Percentiles rank a stretch among this genome's conserved stretches.
phyloP scores from a whole-genome alignment of 2,113 vertebrate species.

The Guaruba guarouba region DNA sequence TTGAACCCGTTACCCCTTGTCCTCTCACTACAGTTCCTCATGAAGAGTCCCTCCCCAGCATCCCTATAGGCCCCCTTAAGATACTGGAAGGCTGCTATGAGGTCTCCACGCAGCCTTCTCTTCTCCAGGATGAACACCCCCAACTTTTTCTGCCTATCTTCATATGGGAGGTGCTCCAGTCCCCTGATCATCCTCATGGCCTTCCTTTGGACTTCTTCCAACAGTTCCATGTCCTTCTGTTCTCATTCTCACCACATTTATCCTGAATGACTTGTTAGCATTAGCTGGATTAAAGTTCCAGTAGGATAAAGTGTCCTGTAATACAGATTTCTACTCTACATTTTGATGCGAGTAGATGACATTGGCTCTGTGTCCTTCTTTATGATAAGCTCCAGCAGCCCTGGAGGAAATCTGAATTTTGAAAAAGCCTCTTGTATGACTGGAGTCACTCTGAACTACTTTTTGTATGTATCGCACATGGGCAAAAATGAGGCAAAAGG shows the following conservation, averaged over 20 bases:
- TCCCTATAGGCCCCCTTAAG: no score
- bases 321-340: background rate
- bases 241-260: background rate
- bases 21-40: no score
- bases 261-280: background rate
- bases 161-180: no score
- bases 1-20: no score
- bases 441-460: background rate
- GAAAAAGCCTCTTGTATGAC: background rate
- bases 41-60: no score
- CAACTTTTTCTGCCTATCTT: no score
- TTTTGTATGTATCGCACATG: accelerated
- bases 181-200: no score
- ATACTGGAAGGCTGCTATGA: no score
- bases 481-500: background rate
- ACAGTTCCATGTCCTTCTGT: background rate
- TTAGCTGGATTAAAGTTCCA: constrained; percentile 4
- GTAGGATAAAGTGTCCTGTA: background rate
- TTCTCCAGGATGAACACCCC: no score
- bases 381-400: background rate
- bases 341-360: background rate
- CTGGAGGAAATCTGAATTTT: background rate
- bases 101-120: no score
- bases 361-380: background rate
- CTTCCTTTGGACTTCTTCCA: no score